Evolutionary conservation across 2,888 invertebrate species (phyloP), one percentile per base, ranked within the genome.

Genomic region (Agrochola circellaris): DNA sequence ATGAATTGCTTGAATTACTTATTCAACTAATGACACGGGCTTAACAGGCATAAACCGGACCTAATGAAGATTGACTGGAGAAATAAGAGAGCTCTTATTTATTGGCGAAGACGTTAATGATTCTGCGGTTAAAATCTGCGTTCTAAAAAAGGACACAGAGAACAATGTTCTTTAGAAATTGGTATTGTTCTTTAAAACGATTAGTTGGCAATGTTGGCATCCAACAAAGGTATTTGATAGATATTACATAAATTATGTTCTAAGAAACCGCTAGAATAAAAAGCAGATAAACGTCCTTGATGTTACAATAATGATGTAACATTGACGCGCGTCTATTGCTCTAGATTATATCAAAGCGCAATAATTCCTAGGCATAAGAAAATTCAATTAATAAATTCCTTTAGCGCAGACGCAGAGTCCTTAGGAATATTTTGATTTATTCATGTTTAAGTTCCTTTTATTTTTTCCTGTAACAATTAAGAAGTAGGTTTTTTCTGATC

Each of bases 381-480:
- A 85, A 83, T 79, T 56, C 6, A 75, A 77, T 83, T 38, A 45
- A 86, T 84, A 58, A 68, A 81, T 84, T 81, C 89, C 79, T 82
- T 38, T 30, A 38, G 56, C 70, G 51, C 45, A 64, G 20, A 34
- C 48, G 51, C 54, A 62, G 15, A 48, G 17, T 51, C 42, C 70
- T 58, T 68, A 69, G 87, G 85, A 88, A 87, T 85, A 88, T 83
- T 79, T 84, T 84, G 73, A 83, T 68, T 77, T 81, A 75, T 83
- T 82, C 79, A 69, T 66, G 58, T 65, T 68, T 54, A 65, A 72
- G 48, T 78, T 62, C 38, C 38, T 74, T 51, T n/a, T 38, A 38
- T 79, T 77, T 77, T 78, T 75, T 73, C 65, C 65, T 60, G 58
- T 7, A 58, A 34, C 56, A 34, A 56, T 68, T 62, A 81, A 60